phyloP scores from a whole-genome alignment of 1,140 invertebrate species.

The Diplogasteroides magnus region DNA sequence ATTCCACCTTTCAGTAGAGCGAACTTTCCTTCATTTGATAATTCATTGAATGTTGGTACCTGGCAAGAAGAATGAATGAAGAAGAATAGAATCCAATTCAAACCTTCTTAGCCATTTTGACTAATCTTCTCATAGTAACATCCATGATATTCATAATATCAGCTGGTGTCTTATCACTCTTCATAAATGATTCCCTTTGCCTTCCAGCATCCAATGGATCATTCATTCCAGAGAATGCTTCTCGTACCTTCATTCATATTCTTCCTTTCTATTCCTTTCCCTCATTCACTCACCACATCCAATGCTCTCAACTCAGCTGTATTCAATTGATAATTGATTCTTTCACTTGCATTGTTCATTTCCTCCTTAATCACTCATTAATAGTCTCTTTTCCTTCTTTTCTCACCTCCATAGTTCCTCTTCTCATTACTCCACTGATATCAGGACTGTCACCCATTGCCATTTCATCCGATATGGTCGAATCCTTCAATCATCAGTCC shows the following conservation, averaged over 20 bases:
- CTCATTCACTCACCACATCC: constrained; percentile 34
- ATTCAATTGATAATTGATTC: constrained; percentile 37
- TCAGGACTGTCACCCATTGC: too few relatives aligned
- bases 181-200: constrained; percentile 21
- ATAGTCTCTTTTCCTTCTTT: too few relatives aligned
- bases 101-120: constrained; percentile 49
- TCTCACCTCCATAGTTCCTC: too few relatives aligned
- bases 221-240: constrained; percentile 41
- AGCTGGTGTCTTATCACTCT: constrained; percentile 35
- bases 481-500: too few relatives aligned
- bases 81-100: background rate
- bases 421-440: too few relatives aligned
- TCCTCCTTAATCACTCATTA: background rate
- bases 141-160: constrained; percentile 53
- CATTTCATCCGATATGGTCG: too few relatives aligned
- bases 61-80: background rate
- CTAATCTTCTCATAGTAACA: constrained; percentile 48
- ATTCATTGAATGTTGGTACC: constrained; percentile 36
- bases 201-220: constrained; percentile 30
- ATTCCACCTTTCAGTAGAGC: constrained; percentile 62
- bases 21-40: constrained; percentile 47
- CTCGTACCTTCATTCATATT: background rate
- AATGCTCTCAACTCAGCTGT: constrained; percentile 33
- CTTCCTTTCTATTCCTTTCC: too few relatives aligned
- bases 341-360: background rate